Base-by-base conservation (phyloP, 2,888 invertebrate species). In the Sturmia bella region DNA sequence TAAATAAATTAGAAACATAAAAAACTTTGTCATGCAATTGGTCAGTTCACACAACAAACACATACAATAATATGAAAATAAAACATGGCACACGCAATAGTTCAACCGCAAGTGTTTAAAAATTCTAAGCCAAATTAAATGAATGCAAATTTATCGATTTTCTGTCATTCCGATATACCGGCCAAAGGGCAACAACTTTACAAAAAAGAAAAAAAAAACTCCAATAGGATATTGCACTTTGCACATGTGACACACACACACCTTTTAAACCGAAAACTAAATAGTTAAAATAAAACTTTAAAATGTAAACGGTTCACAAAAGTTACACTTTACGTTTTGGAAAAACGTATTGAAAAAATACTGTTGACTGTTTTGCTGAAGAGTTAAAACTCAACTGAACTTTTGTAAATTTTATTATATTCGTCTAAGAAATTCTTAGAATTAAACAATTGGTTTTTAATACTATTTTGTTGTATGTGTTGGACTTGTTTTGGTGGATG, bases 391-490 rank as follows among this genome's bases (percentile, higher is more conserved):
- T 87, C 87, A 87, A 89, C 89, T 89, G 86, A 82, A 84, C 52
- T 48, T 50, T 64, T 74, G 13, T 75, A 77, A 63, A 75, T 70
- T 70, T 56, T 77, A 84, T 86, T 75, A 70, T 61, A 79, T 85
- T 87, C 74, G 86, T 86, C 86, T 87, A 87, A 87, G 85, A 87
- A 88, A 87, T 87, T 88, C 89, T 89, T 89, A 89, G 87, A 88
- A 89, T 86, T 89, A 86, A 87, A 86, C 85, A 87, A 86, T 85
- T 84, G 84, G 83, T 84, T 69, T 48, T 17, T 52, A 17, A 19
- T 12, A 17, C 57, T 48, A 39, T 74, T 59, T 21, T 77, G 83
- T 77, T 77, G 48, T 84, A 37, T 75, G 41, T 52, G 54, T 79
- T 59, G 69, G 56, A 74, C 72, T 82, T 72, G 73, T 64, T 64